These are phyloP conservation scores for Onthophagus taurus DNA, from an alignment of 1,140 invertebrate genomes.

Conservation along the genomic window DNA sequence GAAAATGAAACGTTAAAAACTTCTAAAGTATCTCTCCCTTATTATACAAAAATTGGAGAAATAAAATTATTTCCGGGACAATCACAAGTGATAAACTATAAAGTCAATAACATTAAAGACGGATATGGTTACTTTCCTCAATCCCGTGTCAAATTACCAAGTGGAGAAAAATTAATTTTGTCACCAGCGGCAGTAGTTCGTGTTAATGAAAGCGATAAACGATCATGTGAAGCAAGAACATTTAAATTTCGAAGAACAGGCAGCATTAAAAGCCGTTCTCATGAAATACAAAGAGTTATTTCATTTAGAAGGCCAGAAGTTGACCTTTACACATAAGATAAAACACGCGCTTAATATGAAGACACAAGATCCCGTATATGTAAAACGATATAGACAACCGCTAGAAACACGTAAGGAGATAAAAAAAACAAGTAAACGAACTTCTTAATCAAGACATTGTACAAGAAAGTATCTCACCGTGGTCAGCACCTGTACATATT, in stretches of 20 bases:
- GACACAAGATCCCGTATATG: constrained; percentile 10
- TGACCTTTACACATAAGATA: constrained; percentile 6
- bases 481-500: constrained; percentile 23
- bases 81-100: too few species aligned
- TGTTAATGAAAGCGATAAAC: too few species aligned
- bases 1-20: too few species aligned
- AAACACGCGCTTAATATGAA: constrained; percentile 9
- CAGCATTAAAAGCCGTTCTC: not conserved
- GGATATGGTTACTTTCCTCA: not conserved
- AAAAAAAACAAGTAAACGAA: constrained; percentile 18
- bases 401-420: constrained; percentile 15
- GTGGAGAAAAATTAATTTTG: not conserved
- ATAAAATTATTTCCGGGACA: too few species aligned
- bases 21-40: too few species aligned
- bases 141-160: constrained; percentile 1
- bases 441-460: constrained; percentile 19
- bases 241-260: constrained; percentile 5
- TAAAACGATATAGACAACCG: constrained; percentile 14
- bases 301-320: constrained; percentile 1
- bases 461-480: constrained; percentile 23
- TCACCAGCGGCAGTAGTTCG: too few species aligned
- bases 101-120: not conserved
- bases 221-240: too few species aligned
- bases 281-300: constrained; percentile 4
- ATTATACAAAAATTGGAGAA: too few species aligned